Conservation (phyloP, 2,888 invertebrate species). For the Notocelia uddmanniana region DNA sequence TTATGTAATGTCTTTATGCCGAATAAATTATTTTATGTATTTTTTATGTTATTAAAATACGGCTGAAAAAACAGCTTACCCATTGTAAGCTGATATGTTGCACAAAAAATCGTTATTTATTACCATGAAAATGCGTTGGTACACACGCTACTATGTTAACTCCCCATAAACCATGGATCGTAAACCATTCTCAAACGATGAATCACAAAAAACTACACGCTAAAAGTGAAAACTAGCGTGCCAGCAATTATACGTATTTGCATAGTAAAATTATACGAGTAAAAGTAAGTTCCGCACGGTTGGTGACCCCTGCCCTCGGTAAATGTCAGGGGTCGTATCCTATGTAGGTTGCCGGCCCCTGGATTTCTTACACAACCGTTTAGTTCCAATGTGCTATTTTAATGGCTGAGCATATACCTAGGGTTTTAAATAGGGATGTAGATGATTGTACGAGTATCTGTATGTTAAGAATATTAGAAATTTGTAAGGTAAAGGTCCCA, state of each 20-base stretch:
- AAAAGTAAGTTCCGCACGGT: slow-evolving; percentile 44
- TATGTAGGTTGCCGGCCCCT: slow-evolving; percentile 45
- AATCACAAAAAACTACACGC: slow-evolving; percentile 43
- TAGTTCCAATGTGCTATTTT: slow-evolving; percentile 25
- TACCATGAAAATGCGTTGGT: slow-evolving; percentile 20
- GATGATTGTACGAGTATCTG: not conserved
- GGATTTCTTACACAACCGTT: slow-evolving; percentile 35
- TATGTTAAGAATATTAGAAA: too few relatives aligned
- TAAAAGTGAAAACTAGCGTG: slow-evolving; percentile 42
- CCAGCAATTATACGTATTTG: slow-evolving; percentile 38
- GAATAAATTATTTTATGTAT: too few relatives aligned
- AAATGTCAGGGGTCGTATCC: slow-evolving; percentile 59
- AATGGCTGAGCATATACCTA: not conserved
- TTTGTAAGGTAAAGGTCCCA: too few relatives aligned
- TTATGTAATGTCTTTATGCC: too few relatives aligned
- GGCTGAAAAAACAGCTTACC: not conserved
- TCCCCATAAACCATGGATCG: slow-evolving; percentile 30
- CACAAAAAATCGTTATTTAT: slow-evolving; percentile 15
- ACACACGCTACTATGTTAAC: slow-evolving; percentile 18
- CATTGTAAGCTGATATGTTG: slow-evolving; percentile 1
- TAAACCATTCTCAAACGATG: slow-evolving; percentile 23
- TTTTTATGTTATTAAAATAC: too few relatives aligned
- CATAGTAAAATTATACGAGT: slow-evolving; percentile 39
- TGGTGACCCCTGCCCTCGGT: slow-evolving; percentile 56
- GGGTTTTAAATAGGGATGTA: not conserved